Base-by-base conservation (phyloP, 1,140 invertebrate species). In the Drosophila sp. region DNA sequence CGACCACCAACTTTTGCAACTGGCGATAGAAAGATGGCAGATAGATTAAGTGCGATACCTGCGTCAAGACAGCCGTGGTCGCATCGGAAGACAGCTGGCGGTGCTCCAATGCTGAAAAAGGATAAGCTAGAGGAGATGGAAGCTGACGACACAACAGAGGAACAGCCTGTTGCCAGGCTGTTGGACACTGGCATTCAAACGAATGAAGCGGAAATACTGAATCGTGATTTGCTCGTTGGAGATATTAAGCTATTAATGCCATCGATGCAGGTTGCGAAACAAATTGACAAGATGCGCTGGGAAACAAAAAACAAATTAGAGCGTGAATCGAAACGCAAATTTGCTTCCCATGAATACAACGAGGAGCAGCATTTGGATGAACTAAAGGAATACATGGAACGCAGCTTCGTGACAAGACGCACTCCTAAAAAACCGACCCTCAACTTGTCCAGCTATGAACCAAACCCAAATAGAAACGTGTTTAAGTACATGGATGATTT, bases 401-500 rank as follows among this genome's bases (percentile, higher is more conserved):
- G 83, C 13, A 77, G 51, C 34, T 83, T 63, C 16, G 51, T 91
- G 3, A 91, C 79, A 16, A 77, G 69, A 54, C 77, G 82, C 8
- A n/a, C 16, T 4, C 70, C 76, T 0, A 89, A 82, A 9, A 87
- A 87, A 25, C 45, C 69, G 0, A 40, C 66, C 0, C 4, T 73
- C 2, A 18, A 51, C 1, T 73, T 71, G 16, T 36, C 56, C 9
- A 56, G 9, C 2, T 78, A 59, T 25, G 73, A 78, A 2, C 13
- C 38, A 6, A 64, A 73, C 18, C 69, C 75, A 40, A 66, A 63
- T 41, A 61, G 63, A 41, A 87, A 73, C 25, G 69, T 89, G 3
- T 83, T 91, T 25, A 74, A 75, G 41, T 81, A 80, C 2, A 91
- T 91, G 90, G 90, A 91, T 43, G 84, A 91, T 54, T 77, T 90